Base-by-base conservation (phyloP, 2,888 invertebrate genomes). In the Dorcus parallelipipedus region DNA sequence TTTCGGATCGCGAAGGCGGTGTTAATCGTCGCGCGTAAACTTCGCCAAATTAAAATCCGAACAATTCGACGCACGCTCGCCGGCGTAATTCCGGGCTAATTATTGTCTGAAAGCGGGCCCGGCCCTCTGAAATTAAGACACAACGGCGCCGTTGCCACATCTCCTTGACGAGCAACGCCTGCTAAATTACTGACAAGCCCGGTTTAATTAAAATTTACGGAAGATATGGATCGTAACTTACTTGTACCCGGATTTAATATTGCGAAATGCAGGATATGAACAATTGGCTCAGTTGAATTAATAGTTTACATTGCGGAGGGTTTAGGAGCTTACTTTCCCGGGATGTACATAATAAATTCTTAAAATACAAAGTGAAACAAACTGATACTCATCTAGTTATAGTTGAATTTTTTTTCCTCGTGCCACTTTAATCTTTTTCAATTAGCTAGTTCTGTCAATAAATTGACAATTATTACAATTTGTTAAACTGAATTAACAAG, bases 201-300 rank as follows among this genome's bases (percentile, higher is more conserved):
- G 60, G 63, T 48, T 60, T 66, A 64, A 66, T 66, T 66, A 64
- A 64, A 66, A 58, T 59, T 62, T 62, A 58, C 64, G 61, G 61
- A 65, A 65, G 65, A 65, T 65, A 65, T 60, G 62, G 59, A 59
- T 62, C 65, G 61, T 65, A 65, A 65, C 64, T 65, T 62, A 63
- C 60, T 33, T 33, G 26, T 33, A 33, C 60, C 60, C 59, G 56
- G 59, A 62, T 61, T 65, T 65, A 65, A 65, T 65, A 65, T 57
- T 52, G 23, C 42, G 10, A 38, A 45, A 33, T 33, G 26, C 26
- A 33, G 26, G 26, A 33, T 33, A 33, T 33, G 26, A 33, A 33
- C 26, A 33, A 33, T 33, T 33, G 26, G 7, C 26, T 33, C 6
- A 33, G 6, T 33, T 4, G 26, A 33, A 33, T 33, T 33, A 33